phyloP scores from a whole-genome alignment of 2,113 vertebrate species.

The Semnornis frantzii region DNA sequence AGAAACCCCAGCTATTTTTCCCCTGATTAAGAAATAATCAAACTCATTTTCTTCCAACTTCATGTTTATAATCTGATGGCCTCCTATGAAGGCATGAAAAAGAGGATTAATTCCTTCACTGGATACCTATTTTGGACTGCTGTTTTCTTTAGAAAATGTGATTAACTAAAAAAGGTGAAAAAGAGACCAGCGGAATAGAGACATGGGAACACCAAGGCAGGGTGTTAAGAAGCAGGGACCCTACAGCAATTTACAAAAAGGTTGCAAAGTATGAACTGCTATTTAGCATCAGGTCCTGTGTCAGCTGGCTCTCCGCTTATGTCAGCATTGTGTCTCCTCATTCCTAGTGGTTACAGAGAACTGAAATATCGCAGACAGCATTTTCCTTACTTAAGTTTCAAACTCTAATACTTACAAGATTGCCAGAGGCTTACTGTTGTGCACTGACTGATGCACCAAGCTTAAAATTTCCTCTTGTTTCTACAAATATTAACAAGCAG shows the following conservation, averaged over 20 bases:
- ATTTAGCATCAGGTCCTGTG: not conserved
- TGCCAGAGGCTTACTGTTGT: not conserved
- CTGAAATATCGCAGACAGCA: not conserved
- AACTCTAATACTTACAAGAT: not conserved
- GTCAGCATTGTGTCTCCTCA: not conserved
- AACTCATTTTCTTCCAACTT: not conserved
- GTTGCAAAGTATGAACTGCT: not conserved
- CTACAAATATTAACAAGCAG: not conserved
- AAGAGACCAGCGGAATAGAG: not conserved
- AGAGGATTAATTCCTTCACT: slow-evolving; percentile 8
- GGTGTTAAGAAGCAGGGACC: not conserved
- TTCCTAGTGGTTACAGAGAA: not conserved
- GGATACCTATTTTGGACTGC: slow-evolving; percentile 16
- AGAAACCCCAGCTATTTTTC: not conserved
- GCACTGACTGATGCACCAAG: not conserved
- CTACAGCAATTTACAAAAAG: not conserved
- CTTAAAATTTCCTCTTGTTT: not conserved
- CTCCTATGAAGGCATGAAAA: slow-evolving; percentile 21
- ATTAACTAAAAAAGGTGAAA: slow-evolving; percentile 5
- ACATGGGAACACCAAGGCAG: not conserved
- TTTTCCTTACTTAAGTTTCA: not conserved
- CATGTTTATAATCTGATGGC: slow-evolving; percentile 29
- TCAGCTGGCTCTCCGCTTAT: not conserved
- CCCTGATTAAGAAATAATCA: not conserved
- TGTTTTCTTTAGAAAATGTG: slow-evolving; percentile 34